Conservation (phyloP, 2,113 vertebrate species). For the Orcinus orca region DNA sequence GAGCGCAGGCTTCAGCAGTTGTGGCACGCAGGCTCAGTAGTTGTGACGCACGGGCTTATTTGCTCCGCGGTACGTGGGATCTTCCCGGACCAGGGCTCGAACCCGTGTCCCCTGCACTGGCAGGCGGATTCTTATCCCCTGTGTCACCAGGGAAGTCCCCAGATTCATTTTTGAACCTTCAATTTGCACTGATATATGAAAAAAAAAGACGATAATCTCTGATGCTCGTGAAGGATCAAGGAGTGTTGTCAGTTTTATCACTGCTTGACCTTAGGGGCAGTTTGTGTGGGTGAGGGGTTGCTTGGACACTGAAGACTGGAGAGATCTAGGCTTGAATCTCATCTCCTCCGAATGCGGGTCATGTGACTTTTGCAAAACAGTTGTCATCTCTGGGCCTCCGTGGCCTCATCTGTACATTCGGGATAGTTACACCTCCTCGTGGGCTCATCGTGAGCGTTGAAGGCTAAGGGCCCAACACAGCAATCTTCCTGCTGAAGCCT, state of each 20-base stretch:
- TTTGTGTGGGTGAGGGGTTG: neutral
- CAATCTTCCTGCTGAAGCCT: neutral
- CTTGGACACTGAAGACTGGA: neutral
- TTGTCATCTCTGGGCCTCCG: neutral
- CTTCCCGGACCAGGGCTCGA: too few relatives aligned
- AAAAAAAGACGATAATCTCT: neutral
- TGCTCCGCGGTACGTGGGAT: too few relatives aligned
- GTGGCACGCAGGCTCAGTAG: too few relatives aligned
- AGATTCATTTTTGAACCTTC: neutral
- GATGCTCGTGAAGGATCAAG: neutral
- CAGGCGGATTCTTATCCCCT: too few relatives aligned
- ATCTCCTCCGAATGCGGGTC: neutral
- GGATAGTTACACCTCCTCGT: neutral
- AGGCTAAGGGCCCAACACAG: neutral
- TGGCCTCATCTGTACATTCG: neutral
- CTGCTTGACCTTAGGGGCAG: neutral
- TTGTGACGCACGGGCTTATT: too few relatives aligned
- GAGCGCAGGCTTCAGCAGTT: too few relatives aligned
- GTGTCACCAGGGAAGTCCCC: too few relatives aligned
- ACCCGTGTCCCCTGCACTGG: too few relatives aligned
- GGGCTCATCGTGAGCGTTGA: neutral
- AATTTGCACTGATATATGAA: neutral
- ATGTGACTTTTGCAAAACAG: neutral
- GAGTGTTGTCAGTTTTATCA: neutral
- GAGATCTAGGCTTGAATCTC: neutral